Evolutionary conservation across 2,888 invertebrate genomes (phyloP).

Genomic region (Meteorus cinctellus): DNA sequence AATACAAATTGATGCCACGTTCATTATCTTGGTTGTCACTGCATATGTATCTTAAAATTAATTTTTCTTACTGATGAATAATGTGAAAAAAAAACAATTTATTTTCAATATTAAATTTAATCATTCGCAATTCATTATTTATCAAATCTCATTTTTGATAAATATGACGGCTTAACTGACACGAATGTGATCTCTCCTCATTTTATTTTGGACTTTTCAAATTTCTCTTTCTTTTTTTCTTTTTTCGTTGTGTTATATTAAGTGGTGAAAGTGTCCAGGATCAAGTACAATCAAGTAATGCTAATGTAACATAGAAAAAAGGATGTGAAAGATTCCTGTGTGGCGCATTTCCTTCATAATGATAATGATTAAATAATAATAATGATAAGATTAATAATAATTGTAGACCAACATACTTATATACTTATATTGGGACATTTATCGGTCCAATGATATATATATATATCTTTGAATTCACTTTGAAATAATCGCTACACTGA

Average conservation of each 20-base stretch:
- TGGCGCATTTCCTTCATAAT: conserved; percentile 2
- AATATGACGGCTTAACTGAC: neutral
- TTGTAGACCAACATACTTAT: neutral
- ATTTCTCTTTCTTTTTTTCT: neutral
- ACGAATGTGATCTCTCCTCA: neutral
- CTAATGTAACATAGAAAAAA: conserved; percentile 1
- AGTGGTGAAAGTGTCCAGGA: conserved; percentile 12
- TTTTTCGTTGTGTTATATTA: neutral
- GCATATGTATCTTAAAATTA: neutral
- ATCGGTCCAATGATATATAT: neutral
- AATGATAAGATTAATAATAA: neutral
- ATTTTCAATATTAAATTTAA: neutral
- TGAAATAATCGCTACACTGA: neutral
- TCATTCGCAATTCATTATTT: neutral
- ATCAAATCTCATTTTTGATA: neutral
- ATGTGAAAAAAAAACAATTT: neutral
- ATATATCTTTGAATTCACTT: conserved; percentile 1
- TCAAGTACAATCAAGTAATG: neutral
- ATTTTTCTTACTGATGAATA: neutral
- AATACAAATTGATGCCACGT: neutral
- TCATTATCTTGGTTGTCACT: neutral
- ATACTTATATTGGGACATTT: neutral
- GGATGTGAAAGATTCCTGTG: neutral
- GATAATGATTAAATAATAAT: neutral
- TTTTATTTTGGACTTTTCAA: neutral